Conservation (phyloP, 2,113 vertebrate genomes). For the Platichthys stellatus region DNA sequence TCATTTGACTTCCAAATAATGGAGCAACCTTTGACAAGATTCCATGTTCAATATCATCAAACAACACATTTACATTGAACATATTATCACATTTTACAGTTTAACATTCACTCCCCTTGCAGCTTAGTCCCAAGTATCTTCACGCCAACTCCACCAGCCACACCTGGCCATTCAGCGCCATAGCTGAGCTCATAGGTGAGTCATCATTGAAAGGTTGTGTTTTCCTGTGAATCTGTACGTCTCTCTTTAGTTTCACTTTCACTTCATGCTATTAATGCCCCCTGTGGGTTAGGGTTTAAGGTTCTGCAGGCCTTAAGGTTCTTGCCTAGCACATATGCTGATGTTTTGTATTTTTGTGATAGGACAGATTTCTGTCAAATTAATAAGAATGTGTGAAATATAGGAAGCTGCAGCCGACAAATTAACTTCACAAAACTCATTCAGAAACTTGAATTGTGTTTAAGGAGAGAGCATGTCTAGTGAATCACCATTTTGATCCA, state of each 20-base stretch:
- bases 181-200: constrained; percentile 97
- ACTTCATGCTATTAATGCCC: background rate
- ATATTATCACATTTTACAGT: too few relatives aligned
- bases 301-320: too few relatives aligned
- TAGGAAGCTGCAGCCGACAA: background rate
- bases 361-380: background rate
- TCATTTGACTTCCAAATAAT: too few relatives aligned
- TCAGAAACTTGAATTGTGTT: too few relatives aligned
- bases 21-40: too few relatives aligned
- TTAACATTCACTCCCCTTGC: constrained; percentile 55
- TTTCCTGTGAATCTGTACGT: background rate
- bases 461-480: too few relatives aligned
- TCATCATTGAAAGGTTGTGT: constrained; percentile 37
- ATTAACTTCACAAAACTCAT: background rate
- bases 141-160: constrained; percentile 98
- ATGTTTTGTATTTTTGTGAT: too few relatives aligned
- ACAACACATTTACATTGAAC: too few relatives aligned
- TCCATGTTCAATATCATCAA: too few relatives aligned
- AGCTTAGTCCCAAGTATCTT: constrained; percentile 93
- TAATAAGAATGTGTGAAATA: background rate
- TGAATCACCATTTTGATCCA: too few relatives aligned
- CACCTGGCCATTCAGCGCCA: constrained; percentile 96
- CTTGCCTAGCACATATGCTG: too few relatives aligned
- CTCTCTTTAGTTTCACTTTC: background rate
- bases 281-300: too few relatives aligned